Evolutionary conservation across 2,113 vertebrate genomes (phyloP).

Genomic region (Callospermophilus lateralis): DNA sequence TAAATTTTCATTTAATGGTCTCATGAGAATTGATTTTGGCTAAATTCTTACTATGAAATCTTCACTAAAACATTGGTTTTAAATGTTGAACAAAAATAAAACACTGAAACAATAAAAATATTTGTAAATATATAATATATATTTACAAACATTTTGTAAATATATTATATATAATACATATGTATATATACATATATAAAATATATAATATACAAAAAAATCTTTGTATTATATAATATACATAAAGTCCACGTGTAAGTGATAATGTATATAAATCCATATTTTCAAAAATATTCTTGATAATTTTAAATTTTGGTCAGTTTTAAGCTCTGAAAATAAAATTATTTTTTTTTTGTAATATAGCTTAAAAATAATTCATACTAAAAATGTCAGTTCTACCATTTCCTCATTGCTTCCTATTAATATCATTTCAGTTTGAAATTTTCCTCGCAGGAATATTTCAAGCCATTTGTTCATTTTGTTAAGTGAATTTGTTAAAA

Average conservation of each 20-base stretch:
- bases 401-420: neutral
- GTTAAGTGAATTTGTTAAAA: neutral
- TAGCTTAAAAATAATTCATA: neutral
- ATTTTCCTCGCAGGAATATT: neutral
- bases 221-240: neutral
- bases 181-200: neutral
- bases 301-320: neutral
- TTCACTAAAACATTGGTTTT: neutral
- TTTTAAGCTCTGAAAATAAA: neutral
- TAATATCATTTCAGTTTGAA: slow-evolving; percentile 11
- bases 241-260: neutral
- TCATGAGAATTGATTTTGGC: neutral
- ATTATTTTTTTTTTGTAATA: neutral
- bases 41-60: neutral
- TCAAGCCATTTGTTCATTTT: neutral
- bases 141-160: too few species aligned
- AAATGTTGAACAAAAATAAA: neutral
- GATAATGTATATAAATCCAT: neutral
- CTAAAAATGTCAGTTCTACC: neutral
- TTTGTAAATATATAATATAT: neutral
- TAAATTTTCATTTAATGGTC: neutral
- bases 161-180: too few species aligned
- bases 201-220: neutral
- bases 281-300: slow-evolving; percentile 7
- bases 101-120: neutral